Base-by-base conservation (phyloP, 2,888 invertebrate genomes). In the Alsophila aescularia region DNA sequence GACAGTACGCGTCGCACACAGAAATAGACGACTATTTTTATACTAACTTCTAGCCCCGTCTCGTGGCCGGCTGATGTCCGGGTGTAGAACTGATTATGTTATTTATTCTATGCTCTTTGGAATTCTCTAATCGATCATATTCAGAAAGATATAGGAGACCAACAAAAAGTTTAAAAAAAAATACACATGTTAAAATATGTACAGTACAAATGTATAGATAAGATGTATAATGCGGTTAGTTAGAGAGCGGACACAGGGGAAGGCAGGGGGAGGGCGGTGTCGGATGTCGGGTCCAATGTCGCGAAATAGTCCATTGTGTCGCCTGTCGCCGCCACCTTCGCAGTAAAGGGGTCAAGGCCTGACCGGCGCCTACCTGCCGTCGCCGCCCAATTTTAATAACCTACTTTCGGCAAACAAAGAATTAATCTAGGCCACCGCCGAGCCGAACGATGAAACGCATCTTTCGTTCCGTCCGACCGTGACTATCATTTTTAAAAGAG, bases 261-360 rank as follows among this genome's bases (percentile, higher is more conserved):
- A 44, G 49, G 54, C 42, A 52, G 14, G 58, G 29, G 37, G 52
- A 48, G 24, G 56, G 31, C 60, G 60, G 63, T 70, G 58, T 77
- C 75, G 72, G 72, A 64, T 81, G 75, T 70, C 78, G 77, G 77
- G 73, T 87, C 85, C 75, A 81, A 72, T 88, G 85, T 81, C 87
- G 78, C 79, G 75, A 79, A 87, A 84, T 83, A 77, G 84, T 74
- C 81, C 81, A 87, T 87, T 86, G 86, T 86, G 70, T 67, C 64
- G 62, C 61, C 67, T 67, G 70, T 70, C 67, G 64, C 35, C 64
- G 69, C 64, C 69, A 66, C 70, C 69, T 62, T 69, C 68, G 57
- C 72, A 72, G 75, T 77, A 84, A 84, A 83, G 79, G 67, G 88
- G 87, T 89, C 89, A 89, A 88, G 90, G 89, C 70, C 80, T 74